Evolutionary conservation across 2,113 vertebrate genomes (phyloP), one percentile per base, ranked within the genome.

Genomic region (Scomber scombrus): DNA sequence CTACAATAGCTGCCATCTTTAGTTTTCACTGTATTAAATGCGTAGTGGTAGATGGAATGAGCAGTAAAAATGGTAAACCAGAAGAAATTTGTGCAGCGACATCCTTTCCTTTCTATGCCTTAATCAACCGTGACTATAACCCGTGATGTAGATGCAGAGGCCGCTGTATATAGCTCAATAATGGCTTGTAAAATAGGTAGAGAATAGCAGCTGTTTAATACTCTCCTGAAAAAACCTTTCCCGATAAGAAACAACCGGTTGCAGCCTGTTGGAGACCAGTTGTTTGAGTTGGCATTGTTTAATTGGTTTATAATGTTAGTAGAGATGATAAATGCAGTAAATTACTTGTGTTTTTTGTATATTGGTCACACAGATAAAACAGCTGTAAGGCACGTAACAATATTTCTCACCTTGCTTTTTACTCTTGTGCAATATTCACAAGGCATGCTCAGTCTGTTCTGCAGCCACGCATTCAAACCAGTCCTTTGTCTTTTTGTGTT

Each of bases 11-110:
- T 21, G 15, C n/a, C 3, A 3, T 11, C 14, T 49, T 29, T 58
- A 6, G 8, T 57, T 8, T 40, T 40, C 34, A 40, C 34, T 40
- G 34, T 40, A 40, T 40, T 40, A 9, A 40, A 40, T 40, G 34
- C 6, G 7, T 40, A 40, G 1, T 2, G 6, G 34, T 40, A 40
- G 34, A 40, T 40, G 34, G 6, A 8, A 46, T 45, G 7, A 21
- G 12, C 43, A 43, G 19, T 71, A 71, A 56, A 80, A 79, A 40
- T 63, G 11, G 15, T 74, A 45, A 9, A 14, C 58, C 15, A 18
- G 18, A 18, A 61, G 70, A 18, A n/a, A 43, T 51, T 13, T 45
- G 31, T n/a, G 16, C 34, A 40, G 2, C 34, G 9, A 9, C 34
- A 40, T 40, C 34, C 7, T 40, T 40, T 7, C 34, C 34, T 9